A percentile compares a stretch with the other conserved stretches of the same genome.
Conservation (phyloP, 2,113 vertebrate genomes). For the Scalopus aquaticus region DNA sequence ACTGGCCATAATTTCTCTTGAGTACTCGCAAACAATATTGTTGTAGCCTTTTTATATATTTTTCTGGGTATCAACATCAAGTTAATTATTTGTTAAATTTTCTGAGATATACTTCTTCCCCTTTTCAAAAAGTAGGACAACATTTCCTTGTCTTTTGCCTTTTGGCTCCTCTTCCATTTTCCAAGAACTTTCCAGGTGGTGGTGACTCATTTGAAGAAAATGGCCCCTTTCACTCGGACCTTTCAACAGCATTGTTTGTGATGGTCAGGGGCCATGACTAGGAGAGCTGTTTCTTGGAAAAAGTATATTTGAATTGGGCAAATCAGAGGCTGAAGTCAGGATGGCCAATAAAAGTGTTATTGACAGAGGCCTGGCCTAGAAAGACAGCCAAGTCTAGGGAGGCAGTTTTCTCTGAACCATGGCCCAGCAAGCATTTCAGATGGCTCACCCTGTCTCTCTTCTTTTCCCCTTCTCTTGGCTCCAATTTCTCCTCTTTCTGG, state of each 20-base stretch:
- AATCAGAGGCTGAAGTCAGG: constrained; percentile 74
- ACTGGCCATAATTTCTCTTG: constrained; percentile 38
- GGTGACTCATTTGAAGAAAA: constrained; percentile 79
- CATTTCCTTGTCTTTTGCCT: constrained; percentile 70
- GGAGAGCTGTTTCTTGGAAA: constrained; percentile 79
- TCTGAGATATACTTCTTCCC: constrained; percentile 53
- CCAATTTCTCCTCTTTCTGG: constrained; percentile 26
- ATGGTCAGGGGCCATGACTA: constrained; percentile 79
- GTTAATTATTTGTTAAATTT: constrained; percentile 66
- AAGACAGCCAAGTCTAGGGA: constrained; percentile 70
- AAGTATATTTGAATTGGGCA: constrained; percentile 78
- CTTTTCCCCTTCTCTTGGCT: constrained; percentile 63
- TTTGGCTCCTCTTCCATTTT: constrained; percentile 73
- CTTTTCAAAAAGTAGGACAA: constrained; percentile 60
- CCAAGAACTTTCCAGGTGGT: constrained; percentile 81
- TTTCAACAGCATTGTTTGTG: constrained; percentile 80
- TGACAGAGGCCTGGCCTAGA: constrained; percentile 75
- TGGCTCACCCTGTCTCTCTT: constrained; percentile 63
- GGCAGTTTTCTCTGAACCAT: constrained; percentile 72
- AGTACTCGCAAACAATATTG: constrained; percentile 33
- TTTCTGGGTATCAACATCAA: constrained; percentile 34
- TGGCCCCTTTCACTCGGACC: constrained; percentile 69
- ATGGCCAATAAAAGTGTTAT: constrained; percentile 78
- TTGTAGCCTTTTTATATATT: constrained; percentile 22
- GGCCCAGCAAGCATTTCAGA: constrained; percentile 63